Evolutionary conservation across 2,797 vertebrate genomes (phyloP).

Genomic region (Martes flavigula): DNA sequence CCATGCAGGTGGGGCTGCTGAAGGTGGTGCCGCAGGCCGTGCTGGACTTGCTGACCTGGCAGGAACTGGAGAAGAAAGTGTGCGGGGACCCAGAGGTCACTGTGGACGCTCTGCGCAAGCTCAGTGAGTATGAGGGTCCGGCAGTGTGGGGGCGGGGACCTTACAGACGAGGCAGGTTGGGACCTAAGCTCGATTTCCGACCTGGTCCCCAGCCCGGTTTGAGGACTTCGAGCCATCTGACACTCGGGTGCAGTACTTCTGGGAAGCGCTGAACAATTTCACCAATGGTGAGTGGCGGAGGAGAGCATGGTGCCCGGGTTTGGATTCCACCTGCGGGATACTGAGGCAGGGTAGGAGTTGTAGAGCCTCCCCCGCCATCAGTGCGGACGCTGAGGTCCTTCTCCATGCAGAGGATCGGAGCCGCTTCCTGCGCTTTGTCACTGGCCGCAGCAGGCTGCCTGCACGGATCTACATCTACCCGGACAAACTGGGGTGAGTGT

Average conservation of each 20-base stretch:
- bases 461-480: slow-evolving; percentile 97
- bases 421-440: slow-evolving; percentile 98
- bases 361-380: not conserved
- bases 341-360: not conserved
- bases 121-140: slow-evolving; percentile 89
- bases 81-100: slow-evolving; percentile 98
- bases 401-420: slow-evolving; percentile 95
- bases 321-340: not conserved
- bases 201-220: slow-evolving; percentile 89
- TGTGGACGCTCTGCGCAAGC: slow-evolving; percentile 96
- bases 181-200: slow-evolving; percentile 26
- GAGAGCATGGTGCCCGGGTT: not conserved
- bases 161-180: not conserved
- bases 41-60: slow-evolving; percentile 97
- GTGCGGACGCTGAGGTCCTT: not conserved
- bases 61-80: slow-evolving; percentile 97
- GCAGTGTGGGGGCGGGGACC: rapidly evolving
- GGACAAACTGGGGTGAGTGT: slow-evolving; percentile 94
- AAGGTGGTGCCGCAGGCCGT: slow-evolving; percentile 99
- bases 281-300: slow-evolving; percentile 91
- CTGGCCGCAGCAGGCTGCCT: slow-evolving; percentile 97
- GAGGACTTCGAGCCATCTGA: slow-evolving; percentile 95
- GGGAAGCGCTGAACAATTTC: slow-evolving; percentile 97
- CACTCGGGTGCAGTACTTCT: slow-evolving; percentile 94
- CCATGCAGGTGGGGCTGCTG: slow-evolving; percentile 95